phyloP scores from a whole-genome alignment of 1,140 invertebrate genomes.

The Drosophila orosa region DNA sequence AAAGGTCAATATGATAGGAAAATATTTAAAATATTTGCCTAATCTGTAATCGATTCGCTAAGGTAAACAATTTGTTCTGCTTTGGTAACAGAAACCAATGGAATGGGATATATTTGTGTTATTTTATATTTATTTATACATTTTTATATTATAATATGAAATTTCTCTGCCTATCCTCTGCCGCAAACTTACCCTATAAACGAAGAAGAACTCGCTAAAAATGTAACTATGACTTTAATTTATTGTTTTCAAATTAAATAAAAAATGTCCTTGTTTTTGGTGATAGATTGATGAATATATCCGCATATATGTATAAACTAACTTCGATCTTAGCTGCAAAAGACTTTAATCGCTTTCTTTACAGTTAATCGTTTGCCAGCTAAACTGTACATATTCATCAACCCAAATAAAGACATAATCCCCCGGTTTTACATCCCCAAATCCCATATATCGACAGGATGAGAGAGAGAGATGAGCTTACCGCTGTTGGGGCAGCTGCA shows the following conservation, averaged over 20 bases:
- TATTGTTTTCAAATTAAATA: not conserved
- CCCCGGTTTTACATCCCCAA: not conserved
- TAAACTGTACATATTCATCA: not conserved
- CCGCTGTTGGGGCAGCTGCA: slow-evolving; percentile 92
- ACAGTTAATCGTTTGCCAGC: not conserved
- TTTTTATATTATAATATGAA: not conserved
- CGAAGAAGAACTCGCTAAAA: not conserved
- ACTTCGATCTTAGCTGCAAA: not conserved
- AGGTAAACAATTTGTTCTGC: not conserved
- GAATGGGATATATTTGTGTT: not conserved
- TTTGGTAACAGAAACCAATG: not conserved
- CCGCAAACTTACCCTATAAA: not conserved
- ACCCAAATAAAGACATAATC: not conserved
- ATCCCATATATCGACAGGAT: slow-evolving; percentile 3
- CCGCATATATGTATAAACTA: not conserved
- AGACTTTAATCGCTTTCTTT: not conserved
- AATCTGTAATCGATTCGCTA: not conserved
- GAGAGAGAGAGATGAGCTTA: slow-evolving; percentile 85
- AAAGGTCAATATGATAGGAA: not conserved
- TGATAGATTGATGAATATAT: not conserved
- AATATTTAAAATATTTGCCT: not conserved
- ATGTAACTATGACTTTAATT: not conserved
- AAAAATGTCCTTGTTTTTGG: not conserved
- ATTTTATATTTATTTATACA: not conserved
- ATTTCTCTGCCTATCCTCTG: no score